Evolutionary conservation across 2,888 invertebrate species (phyloP), one percentile per base, ranked within the genome.

Genomic region (Melanostoma mellinum): DNA sequence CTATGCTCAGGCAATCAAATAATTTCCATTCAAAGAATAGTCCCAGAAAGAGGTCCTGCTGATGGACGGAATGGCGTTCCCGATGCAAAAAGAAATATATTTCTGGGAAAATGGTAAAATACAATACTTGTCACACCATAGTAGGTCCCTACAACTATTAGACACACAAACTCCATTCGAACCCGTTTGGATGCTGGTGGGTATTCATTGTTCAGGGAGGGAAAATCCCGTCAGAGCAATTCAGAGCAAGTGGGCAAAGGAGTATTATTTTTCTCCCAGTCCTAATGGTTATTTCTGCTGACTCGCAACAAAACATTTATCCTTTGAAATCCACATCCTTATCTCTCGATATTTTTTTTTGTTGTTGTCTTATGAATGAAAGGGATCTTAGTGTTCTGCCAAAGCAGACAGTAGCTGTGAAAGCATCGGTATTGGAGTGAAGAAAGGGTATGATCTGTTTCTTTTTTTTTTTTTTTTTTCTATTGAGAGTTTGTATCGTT

Each of bases 201-300:
- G 53, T 44, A 67, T 79, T 65, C 55, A 56, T 42, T 56, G 56
- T 72, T 38, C 10, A 40, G 38, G 35, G 48, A 33, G 60, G 30
- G 30, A 46, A 58, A 53, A 48, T 48, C 36, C 1, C 1, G 0
- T 20, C 20, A 20, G 20, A 20, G 20, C 20, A 20, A 20, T 20
- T 20, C 20, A 56, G 48, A 48, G 36, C 65, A 67, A 61, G 50
- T 56, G 30, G 46, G 44, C 9, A 48, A n/a, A 42, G 6, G 33
- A 33, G 55, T 30, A 76, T 9, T 50, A 65, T 42, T 50, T 33
- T 42, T 56, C 42, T 44, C 32, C 36, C 46, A 38, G 50, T 68
- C 63, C 50, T 74, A 61, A 68, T 67, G 73, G 73, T 50, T 58
- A 55, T 56, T 69, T 65, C 61, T 73, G 79, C 74, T 74, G 65